Base-by-base conservation (phyloP, 1,140 invertebrate species). In the Drosophila mojavensis region DNA sequence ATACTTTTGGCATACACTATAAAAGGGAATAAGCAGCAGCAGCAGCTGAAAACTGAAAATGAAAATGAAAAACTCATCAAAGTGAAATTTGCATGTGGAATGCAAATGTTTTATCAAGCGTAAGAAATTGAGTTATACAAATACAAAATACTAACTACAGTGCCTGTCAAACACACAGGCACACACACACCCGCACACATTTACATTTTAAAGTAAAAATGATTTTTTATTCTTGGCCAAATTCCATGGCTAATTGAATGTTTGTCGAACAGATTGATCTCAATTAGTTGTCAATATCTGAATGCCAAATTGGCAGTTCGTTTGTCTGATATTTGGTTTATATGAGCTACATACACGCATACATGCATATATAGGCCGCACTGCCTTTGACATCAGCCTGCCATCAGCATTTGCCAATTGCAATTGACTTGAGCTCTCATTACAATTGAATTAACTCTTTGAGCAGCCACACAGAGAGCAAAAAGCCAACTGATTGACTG, bases 11-110 rank as follows among this genome's bases (percentile, higher is more conserved):
- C 72, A 59, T 20, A 59, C 36, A 69, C 51, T 75, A 56, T 69
- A 20, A 56, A 62, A 56, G 58, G 33, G 51, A 51, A 70, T 48
- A 63, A 60, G 59, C 43, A 66, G 39, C 41, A n/a, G 36, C 28
- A 15, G 43, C 26, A 64, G 39, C 13, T 33, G 47, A 36, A 45
- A 58, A 65, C 10, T 24, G 53, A 56, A 45, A 43, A 56, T 7
- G 39, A 59, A 72, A 81, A 73, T 71, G 48, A 65, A 78, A 77
- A 65, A 10, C 65, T 77, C 60, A 74, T 70, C 60, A 81, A 81
- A 73, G 79, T 81, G 51, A 81, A 79, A 81, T 81, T 70, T 62
- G 55, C 59, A 75, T 75, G 65, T 59, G 39, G 55, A 58, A 66
- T 50, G 36, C 36, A 53, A 45, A 36, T 58, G 30, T 50, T 45